These are phyloP conservation scores for Brotula barbata DNA, from an alignment of 2,797 vertebrate species.

Conservation along the genomic window DNA sequence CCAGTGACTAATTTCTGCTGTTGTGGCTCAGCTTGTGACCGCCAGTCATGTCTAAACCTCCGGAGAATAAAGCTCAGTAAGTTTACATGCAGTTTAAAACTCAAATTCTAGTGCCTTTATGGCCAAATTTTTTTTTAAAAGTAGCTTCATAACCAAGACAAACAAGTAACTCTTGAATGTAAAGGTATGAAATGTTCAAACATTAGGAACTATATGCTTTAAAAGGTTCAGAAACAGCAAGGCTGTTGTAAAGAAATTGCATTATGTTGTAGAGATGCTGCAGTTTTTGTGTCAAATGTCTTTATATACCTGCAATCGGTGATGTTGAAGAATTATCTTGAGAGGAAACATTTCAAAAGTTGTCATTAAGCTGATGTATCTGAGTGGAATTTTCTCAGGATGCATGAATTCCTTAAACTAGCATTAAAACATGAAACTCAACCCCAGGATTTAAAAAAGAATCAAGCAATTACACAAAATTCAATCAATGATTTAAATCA, in stretches of 20 bases:
- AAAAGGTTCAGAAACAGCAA: not conserved
- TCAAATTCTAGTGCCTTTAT: too few relatives aligned
- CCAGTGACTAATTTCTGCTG: constrained; percentile 27
- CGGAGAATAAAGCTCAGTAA: too few relatives aligned
- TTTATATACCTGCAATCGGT: not conserved
- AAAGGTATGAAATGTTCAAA: too few relatives aligned
- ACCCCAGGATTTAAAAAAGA: too few relatives aligned
- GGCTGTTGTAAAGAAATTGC: constrained; percentile 17
- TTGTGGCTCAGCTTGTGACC: constrained; percentile 31
- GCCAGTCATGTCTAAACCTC: constrained; percentile 30
- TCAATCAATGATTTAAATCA: constrained; percentile 9
- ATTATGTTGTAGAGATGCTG: constrained; percentile 13
- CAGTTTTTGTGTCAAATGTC: not conserved
- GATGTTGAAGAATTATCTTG: too few relatives aligned
- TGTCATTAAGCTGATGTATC: not conserved
- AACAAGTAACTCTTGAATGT: too few relatives aligned
- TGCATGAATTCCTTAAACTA: constrained; percentile 4
- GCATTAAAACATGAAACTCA: constrained; percentile 14
- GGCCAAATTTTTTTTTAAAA: too few relatives aligned
- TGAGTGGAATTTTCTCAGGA: not conserved
- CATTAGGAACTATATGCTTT: too few relatives aligned
- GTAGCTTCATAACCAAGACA: too few relatives aligned
- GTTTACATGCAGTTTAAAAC: too few relatives aligned
- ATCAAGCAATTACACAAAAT: too few relatives aligned
- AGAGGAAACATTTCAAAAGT: not conserved